Evolutionary conservation across 2,797 vertebrate genomes (phyloP).

Genomic region (Sylvia borin): DNA sequence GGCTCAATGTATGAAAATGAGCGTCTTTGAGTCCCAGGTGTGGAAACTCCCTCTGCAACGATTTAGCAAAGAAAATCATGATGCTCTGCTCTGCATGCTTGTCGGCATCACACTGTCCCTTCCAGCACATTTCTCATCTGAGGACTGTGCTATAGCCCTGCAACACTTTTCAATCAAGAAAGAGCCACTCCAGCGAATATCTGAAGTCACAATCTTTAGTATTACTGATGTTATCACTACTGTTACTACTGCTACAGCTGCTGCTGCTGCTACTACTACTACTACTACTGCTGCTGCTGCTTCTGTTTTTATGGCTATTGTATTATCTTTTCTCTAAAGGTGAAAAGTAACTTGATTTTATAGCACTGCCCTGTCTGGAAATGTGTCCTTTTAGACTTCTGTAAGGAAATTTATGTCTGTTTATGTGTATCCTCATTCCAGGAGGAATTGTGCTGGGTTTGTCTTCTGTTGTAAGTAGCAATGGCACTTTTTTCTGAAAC

Average conservation of each 20-base stretch:
- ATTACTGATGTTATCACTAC: neutral
- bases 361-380: neutral
- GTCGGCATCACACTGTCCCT: neutral
- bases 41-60: neutral
- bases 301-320: neutral
- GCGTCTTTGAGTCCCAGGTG: neutral
- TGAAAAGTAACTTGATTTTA: neutral
- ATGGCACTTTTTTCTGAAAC: neutral
- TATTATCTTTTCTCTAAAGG: neutral
- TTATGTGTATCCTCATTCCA: neutral
- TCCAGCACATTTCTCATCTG: neutral
- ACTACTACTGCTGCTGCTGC: neutral
- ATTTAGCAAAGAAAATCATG: neutral
- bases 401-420: neutral
- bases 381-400: neutral
- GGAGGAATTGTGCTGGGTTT: accelerated
- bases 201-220: neutral
- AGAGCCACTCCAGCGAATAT: neutral
- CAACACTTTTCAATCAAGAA: neutral
- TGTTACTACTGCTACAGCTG: neutral
- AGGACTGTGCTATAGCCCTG: neutral
- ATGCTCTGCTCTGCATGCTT: accelerated
- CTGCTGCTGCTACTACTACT: neutral
- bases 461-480: neutral
- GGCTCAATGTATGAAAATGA: neutral